Evolutionary conservation across 2,113 vertebrate genomes (phyloP), one percentile per base, ranked within the genome.

Genomic region (Sander lucioperca): DNA sequence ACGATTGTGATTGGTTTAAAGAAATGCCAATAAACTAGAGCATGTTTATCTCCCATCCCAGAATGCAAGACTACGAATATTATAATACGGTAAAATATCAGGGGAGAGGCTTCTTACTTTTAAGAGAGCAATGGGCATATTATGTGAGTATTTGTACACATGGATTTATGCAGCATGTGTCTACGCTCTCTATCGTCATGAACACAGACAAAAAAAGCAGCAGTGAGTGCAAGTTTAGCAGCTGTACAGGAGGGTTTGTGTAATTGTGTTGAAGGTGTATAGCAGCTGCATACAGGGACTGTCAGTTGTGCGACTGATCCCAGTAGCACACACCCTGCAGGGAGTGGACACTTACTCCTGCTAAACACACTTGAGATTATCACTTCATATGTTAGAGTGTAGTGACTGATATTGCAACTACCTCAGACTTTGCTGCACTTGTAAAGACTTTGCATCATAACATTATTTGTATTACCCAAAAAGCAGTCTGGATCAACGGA

Each of bases 241-340:
- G 59, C 14, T 76, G 70, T 83, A 64, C 67, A 36, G 25, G 25
- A 68, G 87, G 77, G 59, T 74, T 89, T 89, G 79, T 89, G 84
- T 89, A 91, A 91, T 93, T 91, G 78, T 86, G 82, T 77, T 93
- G 90, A 91, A 88, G 85, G 86, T 86, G 87, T 78, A 69, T 56
- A 74, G 76, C 75, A 92, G 63, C 76, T 78, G 56, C 73, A 78
- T 61, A 71, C 45, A 74, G 75, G 56, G 69, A 18, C 69, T 84
- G 86, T 89, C 90, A 73, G 21, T 25, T 56, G 18, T 70, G 47
- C 71, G 85, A 88, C 88, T 86, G 80, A 92, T 86, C 82, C 82
- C 66, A 76, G 51, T 74, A 58, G 64, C 72, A 58, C 27, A 75
- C 70, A 75, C 71, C 53, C 88, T 47, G 25, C 73, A 70, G 83